Evolutionary conservation across 2,113 vertebrate genomes (phyloP), one percentile per base, ranked within the genome.

Genomic region (Gambusia holbrooki): DNA sequence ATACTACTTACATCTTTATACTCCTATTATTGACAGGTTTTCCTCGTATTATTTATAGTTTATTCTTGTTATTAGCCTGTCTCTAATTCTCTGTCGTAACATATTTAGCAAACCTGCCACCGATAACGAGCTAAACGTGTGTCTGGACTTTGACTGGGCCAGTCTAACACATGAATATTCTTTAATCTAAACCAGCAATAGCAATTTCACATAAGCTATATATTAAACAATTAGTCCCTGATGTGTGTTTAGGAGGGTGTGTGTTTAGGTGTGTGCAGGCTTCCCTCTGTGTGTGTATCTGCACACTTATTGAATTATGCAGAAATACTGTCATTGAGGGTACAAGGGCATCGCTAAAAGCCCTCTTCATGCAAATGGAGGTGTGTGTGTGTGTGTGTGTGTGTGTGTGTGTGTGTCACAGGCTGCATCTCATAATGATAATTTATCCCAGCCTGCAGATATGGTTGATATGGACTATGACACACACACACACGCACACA

Each of bases 291-390:
- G 66, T 28, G 71, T 64, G 82, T 62, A 61, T 45, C 65, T 13
- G 75, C 11, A 33, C 1, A 15, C 3, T 42, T 64, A 28, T 66
- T 73, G 71, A 83, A 81, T 83, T 77, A 88, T 81, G 82, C 84
- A 77, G 83, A 81, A 62, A 87, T 81, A 74, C 82, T 86, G 87
- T 89, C 89, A 87, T 84, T 87, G 81, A 88, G 87, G 85, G 68
- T 79, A 74, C 87, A 88, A 91, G 91, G 89, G 88, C 88, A 90
- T 89, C 32, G 76, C 91, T 90, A 90, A 92, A 85, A 88, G 89
- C 85, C 84, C 85, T 88, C 85, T 80, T 87, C 84, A 89, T 91
- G 91, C 85, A 91, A 89, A 91, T 90, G 69, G 68, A 0, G 75
- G n/a, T 2, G 71, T 83, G 79, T 48, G 51, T 54, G 51, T n/a